Conservation (phyloP, 2,888 invertebrate genomes). For the Drosophila demipolita region DNA sequence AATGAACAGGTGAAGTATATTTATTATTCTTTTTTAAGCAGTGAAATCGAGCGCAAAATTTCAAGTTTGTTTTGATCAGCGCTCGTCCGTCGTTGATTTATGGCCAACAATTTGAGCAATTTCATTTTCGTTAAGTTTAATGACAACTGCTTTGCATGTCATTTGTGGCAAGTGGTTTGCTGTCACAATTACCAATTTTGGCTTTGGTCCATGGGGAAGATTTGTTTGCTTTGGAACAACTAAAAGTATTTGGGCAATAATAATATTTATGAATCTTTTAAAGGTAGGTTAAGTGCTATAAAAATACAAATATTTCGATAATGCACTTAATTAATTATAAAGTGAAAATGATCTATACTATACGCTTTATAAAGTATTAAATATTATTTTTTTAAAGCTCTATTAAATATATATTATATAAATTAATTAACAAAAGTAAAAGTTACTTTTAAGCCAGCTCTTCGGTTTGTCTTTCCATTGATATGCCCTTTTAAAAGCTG, state of each 20-base stretch:
- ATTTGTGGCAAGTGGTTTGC: slow-evolving; percentile 63
- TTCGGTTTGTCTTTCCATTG: slow-evolving; percentile 25
- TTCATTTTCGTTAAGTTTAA: slow-evolving; percentile 59
- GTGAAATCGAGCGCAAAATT: slow-evolving; percentile 78
- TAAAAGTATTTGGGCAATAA: slow-evolving; percentile 17
- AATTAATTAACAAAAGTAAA: slow-evolving; percentile 1
- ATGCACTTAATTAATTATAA: background rate
- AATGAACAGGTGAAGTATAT: slow-evolving; percentile 71
- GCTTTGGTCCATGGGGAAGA: slow-evolving; percentile 15
- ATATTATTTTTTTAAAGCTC: background rate
- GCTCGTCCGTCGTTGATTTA: slow-evolving; percentile 60
- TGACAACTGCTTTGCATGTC: slow-evolving; percentile 78
- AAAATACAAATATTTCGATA: background rate
- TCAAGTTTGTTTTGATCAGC: slow-evolving; percentile 34
- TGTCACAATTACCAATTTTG: slow-evolving; percentile 57
- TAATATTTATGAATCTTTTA: no score
- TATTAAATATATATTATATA: background rate
- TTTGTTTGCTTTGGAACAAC: slow-evolving; percentile 24
- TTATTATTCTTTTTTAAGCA: slow-evolving; percentile 44
- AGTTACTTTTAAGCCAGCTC: background rate
- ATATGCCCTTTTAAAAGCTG: slow-evolving; percentile 30
- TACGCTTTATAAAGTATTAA: background rate
- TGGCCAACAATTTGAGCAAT: slow-evolving; percentile 66
- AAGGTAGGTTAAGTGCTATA: background rate
- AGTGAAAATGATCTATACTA: background rate